These are phyloP conservation scores for Potamilus streckersoni DNA, from an alignment of 1,140 invertebrate genomes.

Conservation along the genomic window DNA sequence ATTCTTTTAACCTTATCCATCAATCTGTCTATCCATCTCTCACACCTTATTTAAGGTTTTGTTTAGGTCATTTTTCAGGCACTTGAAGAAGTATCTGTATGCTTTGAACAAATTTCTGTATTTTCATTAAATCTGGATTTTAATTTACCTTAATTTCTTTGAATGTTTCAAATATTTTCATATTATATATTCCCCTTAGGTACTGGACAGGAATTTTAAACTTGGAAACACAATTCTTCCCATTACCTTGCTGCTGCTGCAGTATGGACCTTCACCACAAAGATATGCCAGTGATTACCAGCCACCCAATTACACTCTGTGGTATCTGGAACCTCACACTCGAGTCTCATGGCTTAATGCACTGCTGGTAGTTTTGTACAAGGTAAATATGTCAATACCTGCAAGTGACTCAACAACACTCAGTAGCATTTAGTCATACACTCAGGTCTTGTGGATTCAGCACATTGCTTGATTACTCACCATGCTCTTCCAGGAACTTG, in stretches of 20 bases:
- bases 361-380: slow-evolving; percentile 95
- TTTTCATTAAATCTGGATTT: too few species aligned
- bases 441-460: slow-evolving; percentile 68
- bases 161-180: not conserved
- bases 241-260: slow-evolving; percentile 85
- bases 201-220: slow-evolving; percentile 93
- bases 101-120: too few species aligned
- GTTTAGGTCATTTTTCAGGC: too few species aligned
- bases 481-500: too few species aligned
- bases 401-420: not conserved
- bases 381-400: slow-evolving; percentile 73
- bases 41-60: too few species aligned
- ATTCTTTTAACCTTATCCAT: too few species aligned
- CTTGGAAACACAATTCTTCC: slow-evolving; percentile 90
- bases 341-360: slow-evolving; percentile 93
- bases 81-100: too few species aligned
- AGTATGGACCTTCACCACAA: slow-evolving; percentile 87
- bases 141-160: too few species aligned
- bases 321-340: slow-evolving; percentile 86
- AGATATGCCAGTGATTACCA: slow-evolving; percentile 71
- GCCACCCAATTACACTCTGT: slow-evolving; percentile 83
- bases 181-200: slow-evolving; percentile 70
- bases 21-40: too few species aligned
- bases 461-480: too few species aligned
- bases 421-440: too few species aligned